These are phyloP conservation scores for Ctenomys sociabilis DNA, from an alignment of 2,113 vertebrate species.

Conservation along the genomic window DNA sequence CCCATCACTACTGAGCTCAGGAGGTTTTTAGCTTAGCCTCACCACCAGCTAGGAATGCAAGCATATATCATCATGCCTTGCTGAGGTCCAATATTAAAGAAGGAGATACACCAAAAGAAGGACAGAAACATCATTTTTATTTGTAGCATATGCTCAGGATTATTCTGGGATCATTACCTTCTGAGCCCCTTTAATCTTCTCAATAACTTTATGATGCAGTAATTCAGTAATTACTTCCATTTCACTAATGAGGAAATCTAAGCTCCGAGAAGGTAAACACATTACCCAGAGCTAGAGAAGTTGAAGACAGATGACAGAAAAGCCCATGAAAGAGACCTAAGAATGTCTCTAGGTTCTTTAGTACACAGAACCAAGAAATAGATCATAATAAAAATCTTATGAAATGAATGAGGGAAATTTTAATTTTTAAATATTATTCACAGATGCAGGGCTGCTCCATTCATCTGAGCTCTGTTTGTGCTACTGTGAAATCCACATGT, in stretches of 20 bases:
- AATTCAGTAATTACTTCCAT: not conserved
- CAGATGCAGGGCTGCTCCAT: not conserved
- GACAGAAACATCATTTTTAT: not conserved
- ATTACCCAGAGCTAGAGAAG: not conserved
- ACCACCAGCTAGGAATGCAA: not conserved
- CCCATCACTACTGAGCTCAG: not conserved
- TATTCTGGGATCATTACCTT: not conserved
- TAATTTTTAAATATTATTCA: slow-evolving; percentile 8
- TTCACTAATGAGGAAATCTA: slow-evolving; percentile 25
- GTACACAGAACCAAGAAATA: not conserved
- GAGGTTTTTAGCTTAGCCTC: not conserved
- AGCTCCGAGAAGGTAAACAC: not conserved
- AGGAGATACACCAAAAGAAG: slow-evolving; percentile 1
- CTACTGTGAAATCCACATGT: slow-evolving; percentile 36
- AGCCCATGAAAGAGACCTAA: not conserved
- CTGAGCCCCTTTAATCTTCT: not conserved
- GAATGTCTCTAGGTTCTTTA: not conserved
- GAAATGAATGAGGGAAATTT: not conserved
- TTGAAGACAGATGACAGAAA: not conserved
- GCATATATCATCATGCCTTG: too few species aligned
- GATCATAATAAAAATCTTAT: not conserved
- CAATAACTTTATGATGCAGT: not conserved
- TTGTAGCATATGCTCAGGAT: not conserved
- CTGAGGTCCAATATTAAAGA: not conserved
- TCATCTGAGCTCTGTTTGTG: not conserved